Evolutionary conservation across 2,797 vertebrate genomes (phyloP), one percentile per base, ranked within the genome.

Genomic region (Cottoperca gobio): DNA sequence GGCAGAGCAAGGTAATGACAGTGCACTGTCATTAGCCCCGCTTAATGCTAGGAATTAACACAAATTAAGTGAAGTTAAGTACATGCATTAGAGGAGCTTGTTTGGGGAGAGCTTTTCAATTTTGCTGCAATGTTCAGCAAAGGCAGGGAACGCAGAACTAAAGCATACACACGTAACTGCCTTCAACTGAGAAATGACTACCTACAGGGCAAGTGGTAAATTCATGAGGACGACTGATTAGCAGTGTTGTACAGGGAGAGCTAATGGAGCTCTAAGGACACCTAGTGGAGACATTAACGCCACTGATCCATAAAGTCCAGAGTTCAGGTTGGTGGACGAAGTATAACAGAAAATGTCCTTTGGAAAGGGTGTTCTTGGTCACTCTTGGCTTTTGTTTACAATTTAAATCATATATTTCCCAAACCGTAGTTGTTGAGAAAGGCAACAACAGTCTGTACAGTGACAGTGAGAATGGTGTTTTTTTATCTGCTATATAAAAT

Each of bases 31-130:
- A 92, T 93, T 93, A 93, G 89, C 88, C 90, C 73, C 63, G 88
- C 84, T 92, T 92, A 93, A 91, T 91, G 90, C 89, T 78, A 83
- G 91, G 92, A 92, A 92, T 93, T 93, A 94, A 93, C 91, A 92
- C 92, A 94, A 94, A 94, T 94, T 93, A 94, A 94, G 90, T 90
- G 78, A 93, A 92, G 93, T 92, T 93, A 93, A 93, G 91, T 91
- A 93, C 93, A 92, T 88, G 91, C 93, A 94, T 94, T 94, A 95
- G 90, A 91, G 90, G 81, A 87, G 91, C 87, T 89, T 88, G 90
- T 91, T 92, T 87, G 86, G 62, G 82, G 70, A 86, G 76, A 91
- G 92, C 85, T 91, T 92, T 92, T 88, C 74, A 82, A 86, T 90
- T 64, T 24, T 76, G 71, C 54, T 76, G 78, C 37, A 7, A 78